Evolutionary conservation across 2,113 vertebrate species (phyloP), one percentile per base, ranked within the genome.

Genomic region (Tiliqua scincoides): DNA sequence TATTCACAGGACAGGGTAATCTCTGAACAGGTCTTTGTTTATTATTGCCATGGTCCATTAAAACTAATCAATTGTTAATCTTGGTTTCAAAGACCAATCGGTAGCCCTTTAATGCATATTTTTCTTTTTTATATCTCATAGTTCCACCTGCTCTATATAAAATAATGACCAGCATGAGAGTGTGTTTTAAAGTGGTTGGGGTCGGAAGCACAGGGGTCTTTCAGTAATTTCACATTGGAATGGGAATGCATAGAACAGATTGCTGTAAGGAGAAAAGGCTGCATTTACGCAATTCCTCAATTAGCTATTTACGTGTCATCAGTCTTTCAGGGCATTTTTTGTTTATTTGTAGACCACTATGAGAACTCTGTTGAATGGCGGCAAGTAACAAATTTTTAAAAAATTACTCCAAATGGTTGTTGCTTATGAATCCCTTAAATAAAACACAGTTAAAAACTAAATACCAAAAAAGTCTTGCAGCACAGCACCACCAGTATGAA

Each of bases 1-100:
- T 94, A 89, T 94, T 94, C 94, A 93, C 89, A 82, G 94, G 94
- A 93, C 94, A 95, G 93, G 95, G 95, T 94, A 95, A 94, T 92
- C 85, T 96, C 93, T 93, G 93, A 65, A 93, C 91, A 93, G 17
- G 91, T 81, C 92, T 95, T 89, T 75, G 94, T 97, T 97, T 94
- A 95, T 95, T 95, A 94, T 95, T 90, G 88, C 86, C 93, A 95
- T 0, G 93, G 94, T 93, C 95, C 96, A 97, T 98, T 97, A 97
- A 95, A 94, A 93, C 93, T 95, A 97, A 98, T 98, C 96, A 97
- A 95, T 97, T 96, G 96, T 95, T 97, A 97, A 97, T 97, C 95
- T 96, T 85, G 94, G 93, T 94, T 95, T 89, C 65, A 23, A 88
- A 85, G 94, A 96, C 95, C 96, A 93, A 93, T 96, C 76, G 84